Conservation (phyloP, 2,888 invertebrate genomes). For the Catocala fraxini region DNA sequence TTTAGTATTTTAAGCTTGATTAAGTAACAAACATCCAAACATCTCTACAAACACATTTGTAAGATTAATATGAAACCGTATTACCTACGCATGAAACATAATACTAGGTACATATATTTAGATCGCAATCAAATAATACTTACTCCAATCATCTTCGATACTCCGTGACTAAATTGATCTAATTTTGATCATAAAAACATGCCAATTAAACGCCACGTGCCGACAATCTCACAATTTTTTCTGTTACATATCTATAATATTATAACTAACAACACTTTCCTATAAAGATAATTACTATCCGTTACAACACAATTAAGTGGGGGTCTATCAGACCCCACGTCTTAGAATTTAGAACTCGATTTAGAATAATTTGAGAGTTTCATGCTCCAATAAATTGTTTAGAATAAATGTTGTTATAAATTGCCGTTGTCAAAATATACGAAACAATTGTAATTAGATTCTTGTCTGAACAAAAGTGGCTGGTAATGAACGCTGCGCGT, state of each 20-base stretch:
- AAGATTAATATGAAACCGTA: too few relatives aligned
- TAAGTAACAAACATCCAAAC: too few relatives aligned
- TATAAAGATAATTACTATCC: constrained; percentile 42
- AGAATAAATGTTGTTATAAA: constrained; percentile 76
- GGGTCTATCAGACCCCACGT: constrained; percentile 36
- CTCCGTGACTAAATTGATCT: constrained; percentile 22
- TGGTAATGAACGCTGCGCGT: constrained; percentile 78
- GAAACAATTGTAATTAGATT: constrained; percentile 84
- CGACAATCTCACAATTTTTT: constrained; percentile 12
- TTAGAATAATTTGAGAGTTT: constrained; percentile 63
- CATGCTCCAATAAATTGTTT: constrained; percentile 69
- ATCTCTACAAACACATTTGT: too few relatives aligned
- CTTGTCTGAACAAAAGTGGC: constrained; percentile 81
- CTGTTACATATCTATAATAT: constrained; percentile 27
- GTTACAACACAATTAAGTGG: constrained; percentile 46
- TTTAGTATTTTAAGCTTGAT: too few relatives aligned
- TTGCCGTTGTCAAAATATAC: constrained; percentile 83
- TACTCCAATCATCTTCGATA: constrained; percentile 11
- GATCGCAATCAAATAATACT: constrained; percentile 8
- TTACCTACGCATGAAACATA: too few relatives aligned
- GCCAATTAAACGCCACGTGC: constrained; percentile 25
- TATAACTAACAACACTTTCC: constrained; percentile 22
- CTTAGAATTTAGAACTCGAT: constrained; percentile 49
- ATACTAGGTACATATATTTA: background rate
- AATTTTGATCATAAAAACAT: constrained; percentile 15